Evolutionary conservation across 2,113 vertebrate genomes (phyloP), one percentile per base, ranked within the genome.

Genomic region (Orthonyx spaldingii): DNA sequence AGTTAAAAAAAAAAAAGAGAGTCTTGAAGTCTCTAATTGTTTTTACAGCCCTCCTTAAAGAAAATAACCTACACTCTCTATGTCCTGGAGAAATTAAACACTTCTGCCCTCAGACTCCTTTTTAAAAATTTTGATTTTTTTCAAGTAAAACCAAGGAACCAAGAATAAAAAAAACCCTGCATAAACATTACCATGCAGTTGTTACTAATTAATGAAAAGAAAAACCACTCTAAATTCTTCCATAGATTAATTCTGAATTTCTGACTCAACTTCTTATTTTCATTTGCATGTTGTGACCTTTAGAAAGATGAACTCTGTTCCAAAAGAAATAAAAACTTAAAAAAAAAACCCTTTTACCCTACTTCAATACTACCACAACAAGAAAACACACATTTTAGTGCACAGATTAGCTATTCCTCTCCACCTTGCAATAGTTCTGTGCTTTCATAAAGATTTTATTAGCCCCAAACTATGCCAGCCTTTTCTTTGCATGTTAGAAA

Each of bases 331-430:
- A 26, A 33, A 44, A n/a, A 37, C 6, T 21, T 16, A 17, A 1
- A 10, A 24, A 17, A 39, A 5, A 0, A 5, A 0, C 2, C 16
- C 7, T 3, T 69, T 95, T 37, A 7, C 11, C 28, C 30, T 79
- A 41, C 33, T 74, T 65, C 44, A 57, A 6, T 42, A 47, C 5
- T 72, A 76, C 33, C 20, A 84, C 7, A 33, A 50, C 8, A 42
- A 63, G 70, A 66, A 76, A 47, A 81, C 11, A 35, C 12, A 23
- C 3, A 26, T 30, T 28, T 20, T 59, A 46, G 56, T 33, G 27
- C 33, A 71, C 8, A 64, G 39, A 52, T 63, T 24, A 55, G 52
- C 13, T 75, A 39, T 37, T 64, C 27, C 28, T 68, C 46, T 65
- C 5, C 24, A 71, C 9, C 30, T 55, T 57, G 47, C 33, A 33